Conservation (phyloP, 2,797 vertebrate genomes). For the Poecilia gillii region DNA sequence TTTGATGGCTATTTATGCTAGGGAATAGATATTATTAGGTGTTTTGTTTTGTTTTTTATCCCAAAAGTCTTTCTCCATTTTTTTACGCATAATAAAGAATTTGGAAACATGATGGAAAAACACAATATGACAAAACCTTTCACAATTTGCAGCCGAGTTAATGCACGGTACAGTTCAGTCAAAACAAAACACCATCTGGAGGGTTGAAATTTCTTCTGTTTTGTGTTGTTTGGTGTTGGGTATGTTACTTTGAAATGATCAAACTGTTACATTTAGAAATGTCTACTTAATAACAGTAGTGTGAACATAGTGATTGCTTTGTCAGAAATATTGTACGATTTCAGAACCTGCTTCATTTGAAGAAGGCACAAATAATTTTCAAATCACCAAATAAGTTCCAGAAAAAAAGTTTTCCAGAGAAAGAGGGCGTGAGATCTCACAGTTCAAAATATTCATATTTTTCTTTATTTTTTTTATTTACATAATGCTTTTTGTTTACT, state of each 20-base stretch:
- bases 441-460: too few relatives aligned
- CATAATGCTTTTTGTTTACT: too few relatives aligned
- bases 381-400: background rate
- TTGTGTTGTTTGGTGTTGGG: slow-evolving; percentile 90
- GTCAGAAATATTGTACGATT: background rate
- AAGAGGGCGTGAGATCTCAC: background rate
- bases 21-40: too few relatives aligned
- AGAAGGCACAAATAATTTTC: background rate
- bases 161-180: too few relatives aligned
- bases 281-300: background rate
- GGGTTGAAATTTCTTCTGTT: slow-evolving; percentile 73
- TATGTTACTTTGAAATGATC: background rate
- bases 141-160: too few relatives aligned
- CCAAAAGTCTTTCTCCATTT: too few relatives aligned
- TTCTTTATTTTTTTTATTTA: too few relatives aligned
- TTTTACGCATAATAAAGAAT: too few relatives aligned
- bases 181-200: too few relatives aligned
- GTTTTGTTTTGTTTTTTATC: too few relatives aligned
- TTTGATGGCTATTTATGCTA: background rate
- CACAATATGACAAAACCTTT: too few relatives aligned
- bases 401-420: background rate
- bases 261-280: background rate
- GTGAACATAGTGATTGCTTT: background rate
- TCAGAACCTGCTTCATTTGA: background rate
- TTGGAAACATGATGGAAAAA: too few relatives aligned